Evolutionary conservation across 2,113 vertebrate genomes (phyloP).

Genomic region (Esox niger): DNA sequence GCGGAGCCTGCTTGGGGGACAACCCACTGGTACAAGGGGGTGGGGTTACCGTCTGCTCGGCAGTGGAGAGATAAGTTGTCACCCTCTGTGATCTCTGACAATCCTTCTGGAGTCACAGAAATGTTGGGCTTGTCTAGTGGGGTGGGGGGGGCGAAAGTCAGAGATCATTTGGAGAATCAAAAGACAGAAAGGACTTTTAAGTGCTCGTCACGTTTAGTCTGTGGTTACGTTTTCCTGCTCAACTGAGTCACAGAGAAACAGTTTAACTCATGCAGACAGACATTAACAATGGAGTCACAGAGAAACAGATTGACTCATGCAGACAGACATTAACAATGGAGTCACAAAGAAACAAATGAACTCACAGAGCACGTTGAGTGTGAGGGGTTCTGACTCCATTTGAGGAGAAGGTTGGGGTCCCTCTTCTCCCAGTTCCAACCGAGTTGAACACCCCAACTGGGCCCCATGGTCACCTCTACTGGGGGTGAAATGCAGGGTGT

Average conservation of each 20-base stretch:
- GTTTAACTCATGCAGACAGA: not conserved
- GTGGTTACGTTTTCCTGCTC: too few relatives aligned
- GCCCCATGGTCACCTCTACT: slow-evolving; percentile 26
- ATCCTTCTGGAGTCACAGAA: fast-evolving
- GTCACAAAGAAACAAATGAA: not conserved
- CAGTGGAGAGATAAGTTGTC: slow-evolving; percentile 32
- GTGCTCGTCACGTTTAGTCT: too few relatives aligned
- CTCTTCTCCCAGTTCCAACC: slow-evolving; percentile 40
- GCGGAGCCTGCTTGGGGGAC: fast-evolving
- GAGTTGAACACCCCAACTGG: slow-evolving; percentile 38
- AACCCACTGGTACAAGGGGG: slow-evolving; percentile 40
- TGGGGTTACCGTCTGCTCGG: slow-evolving; percentile 39
- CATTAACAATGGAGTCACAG: not conserved
- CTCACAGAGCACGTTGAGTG: slow-evolving; percentile 46
- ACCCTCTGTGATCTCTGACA: slow-evolving; percentile 15
- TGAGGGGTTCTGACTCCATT: slow-evolving; percentile 20
- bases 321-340: slow-evolving; percentile 10
- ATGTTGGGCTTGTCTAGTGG: slow-evolving; percentile 27
- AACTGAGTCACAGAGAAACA: not conserved
- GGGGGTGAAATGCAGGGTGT: slow-evolving; percentile 32
- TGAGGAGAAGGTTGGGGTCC: slow-evolving; percentile 25
- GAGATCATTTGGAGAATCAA: not conserved
- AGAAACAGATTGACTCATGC: not conserved
- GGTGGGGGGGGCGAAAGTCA: not conserved
- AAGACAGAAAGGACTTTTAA: too few relatives aligned